Evolutionary conservation across 2,113 vertebrate genomes (phyloP), one percentile per base, ranked within the genome.

Genomic region (Coregonus clupeaformis): DNA sequence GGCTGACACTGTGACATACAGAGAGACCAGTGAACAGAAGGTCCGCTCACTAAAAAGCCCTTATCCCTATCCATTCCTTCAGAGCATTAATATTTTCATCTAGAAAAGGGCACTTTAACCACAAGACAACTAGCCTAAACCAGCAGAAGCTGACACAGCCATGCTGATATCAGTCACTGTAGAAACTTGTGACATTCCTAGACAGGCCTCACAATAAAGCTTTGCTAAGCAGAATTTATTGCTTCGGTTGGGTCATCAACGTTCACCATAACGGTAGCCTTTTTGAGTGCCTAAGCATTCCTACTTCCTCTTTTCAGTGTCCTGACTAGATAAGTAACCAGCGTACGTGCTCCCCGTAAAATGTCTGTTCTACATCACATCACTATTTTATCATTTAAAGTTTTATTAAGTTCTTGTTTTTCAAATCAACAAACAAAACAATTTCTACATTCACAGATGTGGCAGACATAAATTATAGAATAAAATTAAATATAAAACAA

Each of bases 161-260:
- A 52, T 68, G 82, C 84, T 42, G 85, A 83, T n/a, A 72, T 77
- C 45, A 83, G 81, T 80, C 69, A 47, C 64, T 75, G 45, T n/a
- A 63, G 36, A 12, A 55, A 5, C 1, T 20, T 5, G 20, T 22
- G 42, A 25, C 29, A 67, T 67, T 24, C 57, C n/a, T 24, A 60
- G n/a, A 60, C 57, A 22, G 18, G n/a, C 57, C 57, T 25, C 3
- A 29, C 14, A 18, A 16, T 13, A 7, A 29, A 0, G 60, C 36
- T 30, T 66, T 71, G 75, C 14, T 22, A 11, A 27, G 25, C 29
- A 68, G 67, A 68, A 68, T 68, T 32, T 20, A 67, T 12, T 14
- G 30, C 11, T 16, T 67, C 14, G 30, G 13, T 36, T 67, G 27
- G 30, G 13, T 36, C 25, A 12, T 67, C 20, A 30, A 32, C 11